phyloP scores from a whole-genome alignment of 2,113 vertebrate genomes.

The Lepidothrix coronata region DNA sequence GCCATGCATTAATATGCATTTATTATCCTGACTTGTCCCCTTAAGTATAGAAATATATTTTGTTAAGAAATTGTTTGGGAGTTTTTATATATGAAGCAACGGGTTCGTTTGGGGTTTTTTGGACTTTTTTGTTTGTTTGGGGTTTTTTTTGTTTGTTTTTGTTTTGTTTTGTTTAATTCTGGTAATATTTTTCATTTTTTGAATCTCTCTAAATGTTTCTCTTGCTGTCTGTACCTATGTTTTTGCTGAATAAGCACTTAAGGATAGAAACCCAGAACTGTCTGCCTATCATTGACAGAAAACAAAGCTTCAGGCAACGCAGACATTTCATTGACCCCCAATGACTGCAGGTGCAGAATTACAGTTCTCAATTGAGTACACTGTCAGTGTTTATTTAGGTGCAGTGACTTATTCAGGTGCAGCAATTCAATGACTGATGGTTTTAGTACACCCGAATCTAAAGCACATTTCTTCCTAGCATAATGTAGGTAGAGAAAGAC shows the following conservation, averaged over 20 bases:
- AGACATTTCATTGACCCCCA: slow-evolving; percentile 51
- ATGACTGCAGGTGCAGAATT: slow-evolving; percentile 43
- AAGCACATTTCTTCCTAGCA: not conserved
- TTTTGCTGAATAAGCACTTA: slow-evolving; percentile 51
- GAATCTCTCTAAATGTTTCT: not conserved
- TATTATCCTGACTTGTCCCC: not conserved
- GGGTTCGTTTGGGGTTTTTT: too few relatives aligned
- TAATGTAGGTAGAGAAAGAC: not conserved
- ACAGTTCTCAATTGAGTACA: slow-evolving; percentile 39
- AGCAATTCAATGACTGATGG: slow-evolving; percentile 11
- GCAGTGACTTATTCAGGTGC: not conserved
- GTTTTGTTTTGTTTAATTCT: not conserved
- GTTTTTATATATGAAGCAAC: not conserved
- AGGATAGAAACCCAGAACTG: not conserved
- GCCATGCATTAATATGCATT: not conserved
- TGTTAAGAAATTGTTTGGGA: not conserved
- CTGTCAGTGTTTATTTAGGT: slow-evolving; percentile 43
- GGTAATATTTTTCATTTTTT: not conserved
- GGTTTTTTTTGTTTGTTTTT: not conserved
- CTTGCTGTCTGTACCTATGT: not conserved
- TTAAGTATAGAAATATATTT: not conserved
- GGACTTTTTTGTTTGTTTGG: too few relatives aligned
- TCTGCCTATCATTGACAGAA: slow-evolving; percentile 44
- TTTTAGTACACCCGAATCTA: slow-evolving; percentile 17
- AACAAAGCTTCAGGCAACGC: slow-evolving; percentile 36